A percentile compares a stretch with the other conserved stretches of the same genome.
These are phyloP conservation scores for Aquatica leii DNA, from an alignment of 2,888 invertebrate species.

Conservation along the genomic window DNA sequence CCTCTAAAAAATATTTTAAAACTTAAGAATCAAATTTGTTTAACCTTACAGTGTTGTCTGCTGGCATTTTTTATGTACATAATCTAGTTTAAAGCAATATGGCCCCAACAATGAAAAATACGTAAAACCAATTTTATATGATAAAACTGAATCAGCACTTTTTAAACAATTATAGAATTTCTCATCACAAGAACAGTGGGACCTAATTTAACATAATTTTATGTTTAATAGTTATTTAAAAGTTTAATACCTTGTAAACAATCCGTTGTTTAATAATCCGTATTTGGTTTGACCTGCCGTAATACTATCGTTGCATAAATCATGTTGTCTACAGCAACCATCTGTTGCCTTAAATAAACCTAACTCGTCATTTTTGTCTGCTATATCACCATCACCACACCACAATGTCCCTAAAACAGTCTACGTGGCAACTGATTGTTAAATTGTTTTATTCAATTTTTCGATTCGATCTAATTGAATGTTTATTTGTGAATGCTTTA, in stretches of 20 bases:
- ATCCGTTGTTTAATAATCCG: conserved; percentile 70
- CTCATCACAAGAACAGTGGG: conserved; percentile 75
- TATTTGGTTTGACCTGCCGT: conserved; percentile 64
- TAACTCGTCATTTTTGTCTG: conserved; percentile 66
- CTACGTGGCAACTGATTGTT: too few species aligned
- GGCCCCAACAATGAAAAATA: conserved; percentile 79
- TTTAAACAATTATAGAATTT: conserved; percentile 74
- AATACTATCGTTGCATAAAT: conserved; percentile 71
- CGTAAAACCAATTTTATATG: conserved; percentile 70
- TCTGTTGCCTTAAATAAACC: conserved; percentile 72
- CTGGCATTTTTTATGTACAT: conserved; percentile 64
- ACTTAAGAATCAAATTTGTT: background rate
- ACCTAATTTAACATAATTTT: conserved; percentile 59
- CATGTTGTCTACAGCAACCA: conserved; percentile 75
- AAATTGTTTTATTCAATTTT: too few species aligned
- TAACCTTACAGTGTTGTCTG: conserved; percentile 57
- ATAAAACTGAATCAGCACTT: conserved; percentile 64
- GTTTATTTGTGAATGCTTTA: too few species aligned
- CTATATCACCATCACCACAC: conserved; percentile 76
- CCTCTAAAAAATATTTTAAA: conserved; percentile 33
- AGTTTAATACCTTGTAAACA: conserved; percentile 68
- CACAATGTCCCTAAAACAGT: conserved; percentile 74
- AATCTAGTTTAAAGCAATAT: conserved; percentile 73
- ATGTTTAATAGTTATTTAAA: conserved; percentile 3
- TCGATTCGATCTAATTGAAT: conserved; percentile 12